Evolutionary conservation across 2,888 invertebrate genomes (phyloP), one percentile per base, ranked within the genome.

Genomic region (Apoda limacodes): DNA sequence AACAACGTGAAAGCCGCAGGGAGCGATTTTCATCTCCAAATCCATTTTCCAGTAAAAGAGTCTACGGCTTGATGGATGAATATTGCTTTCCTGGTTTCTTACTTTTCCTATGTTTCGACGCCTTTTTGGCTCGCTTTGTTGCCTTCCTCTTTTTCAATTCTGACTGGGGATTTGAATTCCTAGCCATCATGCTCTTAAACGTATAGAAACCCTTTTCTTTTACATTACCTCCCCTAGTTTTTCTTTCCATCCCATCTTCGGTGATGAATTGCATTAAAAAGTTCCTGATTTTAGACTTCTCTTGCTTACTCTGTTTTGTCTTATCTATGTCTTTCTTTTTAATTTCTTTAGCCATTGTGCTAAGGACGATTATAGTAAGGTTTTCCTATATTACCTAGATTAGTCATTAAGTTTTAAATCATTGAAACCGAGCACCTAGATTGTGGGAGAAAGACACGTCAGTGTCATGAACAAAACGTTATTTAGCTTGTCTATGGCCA

Each of bases 121-220:
- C n/a, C 31, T 50, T 54, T 43, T 52, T 55, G 17, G 42, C 35
- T 25, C 42, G 46, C 37, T 53, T 55, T 14, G 42, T 45, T 25
- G 48, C 45, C 40, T 54, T 56, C 13, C 28, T 13, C 17, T 30
- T 35, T 17, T 34, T 32, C n/a, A 35, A 24, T 14, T 43, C 31
- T 17, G 31, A 36, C 40, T 66, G 63, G 11, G 48, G 49, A 26
- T 50, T 48, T 15, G 55, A 41, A 33, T 52, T 58, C 23, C 66
- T 50, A 13, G 40, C 39, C 56, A 66, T 50, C 65, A 69, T 69
- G 27, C 55, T 60, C 32, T 54, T 53, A 35, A 54, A 68, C 32
- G 54, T 59, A 36, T 70, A 70, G 45, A 57, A 69, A 2, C 70
- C 69, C n/a, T 52, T 50, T 31, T 60, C 62, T 38, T 67, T 70